phyloP scores from a whole-genome alignment of 2,888 invertebrate genomes.

The Eupelmus urozonus region DNA sequence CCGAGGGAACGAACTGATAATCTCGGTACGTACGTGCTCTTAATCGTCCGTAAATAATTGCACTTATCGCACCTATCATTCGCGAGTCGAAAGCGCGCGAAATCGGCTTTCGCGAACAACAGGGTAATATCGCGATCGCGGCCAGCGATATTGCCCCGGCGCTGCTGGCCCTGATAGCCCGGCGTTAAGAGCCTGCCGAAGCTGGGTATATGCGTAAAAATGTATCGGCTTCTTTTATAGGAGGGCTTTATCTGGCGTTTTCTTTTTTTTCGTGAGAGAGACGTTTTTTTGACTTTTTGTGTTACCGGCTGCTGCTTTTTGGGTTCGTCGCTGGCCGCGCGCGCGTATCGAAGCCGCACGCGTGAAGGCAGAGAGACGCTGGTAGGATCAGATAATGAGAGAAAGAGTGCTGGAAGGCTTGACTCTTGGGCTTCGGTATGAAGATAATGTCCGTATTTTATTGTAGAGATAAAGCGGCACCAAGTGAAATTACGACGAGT shows the following conservation, averaged over 20 bases:
- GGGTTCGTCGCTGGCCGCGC: conserved; percentile 31
- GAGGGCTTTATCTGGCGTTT: neutral
- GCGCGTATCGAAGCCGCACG: conserved; percentile 44
- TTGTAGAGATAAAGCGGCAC: conserved; percentile 56
- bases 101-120: conserved; percentile 56
- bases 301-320: neutral
- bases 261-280: conserved; percentile 10
- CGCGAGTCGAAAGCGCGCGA: conserved; percentile 68
- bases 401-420: conserved; percentile 32
- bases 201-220: neutral
- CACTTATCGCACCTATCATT: conserved; percentile 76
- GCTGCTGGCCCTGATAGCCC: no score
- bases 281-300: neutral
- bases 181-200: neutral
- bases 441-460: conserved; percentile 57
- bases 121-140: conserved; percentile 66
- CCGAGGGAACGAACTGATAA: conserved; percentile 49
- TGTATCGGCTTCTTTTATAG: neutral
- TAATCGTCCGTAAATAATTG: conserved; percentile 77
- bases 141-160: conserved; percentile 62
- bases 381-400: conserved; percentile 57
- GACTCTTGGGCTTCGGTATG: conserved; percentile 40
- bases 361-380: conserved; percentile 49
- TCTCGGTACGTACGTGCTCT: conserved; percentile 66
- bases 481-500: conserved; percentile 55